A percentile compares a stretch with the other conserved stretches of the same genome.
Evolutionary conservation across 2,113 vertebrate species (phyloP).

Genomic region (Tachuris rubrigastra): DNA sequence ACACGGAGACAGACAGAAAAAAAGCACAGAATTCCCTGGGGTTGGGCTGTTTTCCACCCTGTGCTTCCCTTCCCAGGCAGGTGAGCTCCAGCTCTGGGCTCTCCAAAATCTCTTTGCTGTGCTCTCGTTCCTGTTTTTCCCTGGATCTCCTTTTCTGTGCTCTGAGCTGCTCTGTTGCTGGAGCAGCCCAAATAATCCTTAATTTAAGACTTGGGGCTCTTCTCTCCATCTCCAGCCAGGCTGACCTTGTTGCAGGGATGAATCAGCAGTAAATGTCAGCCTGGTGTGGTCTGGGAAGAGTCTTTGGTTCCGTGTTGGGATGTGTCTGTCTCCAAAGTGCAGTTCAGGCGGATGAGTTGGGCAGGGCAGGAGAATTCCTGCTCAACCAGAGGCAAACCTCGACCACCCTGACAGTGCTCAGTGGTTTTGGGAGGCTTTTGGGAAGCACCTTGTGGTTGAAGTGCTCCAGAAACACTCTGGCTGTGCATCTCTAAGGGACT

Average conservation of each 20-base stretch:
- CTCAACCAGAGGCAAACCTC: accelerated
- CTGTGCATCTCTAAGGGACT: neutral
- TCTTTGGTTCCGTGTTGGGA: neutral
- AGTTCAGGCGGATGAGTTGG: accelerated
- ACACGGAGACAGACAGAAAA: neutral
- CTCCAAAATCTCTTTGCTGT: accelerated
- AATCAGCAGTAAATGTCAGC: neutral
- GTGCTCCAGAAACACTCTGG: accelerated
- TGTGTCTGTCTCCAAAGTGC: neutral
- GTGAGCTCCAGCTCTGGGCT: neutral
- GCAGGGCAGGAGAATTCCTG: neutral
- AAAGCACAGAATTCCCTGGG: neutral
- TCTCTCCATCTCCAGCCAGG: neutral
- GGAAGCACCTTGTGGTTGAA: neutral
- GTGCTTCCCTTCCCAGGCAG: neutral
- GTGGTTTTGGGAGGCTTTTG: neutral
- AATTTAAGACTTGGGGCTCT: neutral
- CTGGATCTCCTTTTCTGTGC: accelerated
- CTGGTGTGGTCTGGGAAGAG: neutral
- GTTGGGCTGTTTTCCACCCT: neutral
- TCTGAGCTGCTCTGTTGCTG: neutral
- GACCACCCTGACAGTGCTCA: accelerated
- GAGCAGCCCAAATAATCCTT: neutral
- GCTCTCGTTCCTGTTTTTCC: neutral
- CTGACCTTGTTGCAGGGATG: neutral